A percentile compares a stretch with the other conserved stretches of the same genome.
Evolutionary conservation across 2,797 vertebrate species (phyloP).

Genomic region (Pteronotus mesoamericanus): DNA sequence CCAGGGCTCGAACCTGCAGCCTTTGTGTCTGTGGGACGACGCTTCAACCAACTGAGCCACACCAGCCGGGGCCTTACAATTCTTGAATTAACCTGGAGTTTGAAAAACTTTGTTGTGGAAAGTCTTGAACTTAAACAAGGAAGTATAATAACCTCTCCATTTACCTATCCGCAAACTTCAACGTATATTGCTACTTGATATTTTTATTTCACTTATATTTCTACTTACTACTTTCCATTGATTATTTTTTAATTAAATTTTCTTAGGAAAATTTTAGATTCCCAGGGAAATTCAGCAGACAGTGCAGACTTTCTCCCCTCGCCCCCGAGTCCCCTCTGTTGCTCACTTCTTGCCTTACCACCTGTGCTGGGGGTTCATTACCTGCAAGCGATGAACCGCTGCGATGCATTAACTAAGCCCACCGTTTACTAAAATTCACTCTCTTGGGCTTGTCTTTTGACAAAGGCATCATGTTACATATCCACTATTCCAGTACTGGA

Average conservation of each 20-base stretch:
- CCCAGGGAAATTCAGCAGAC: neutral
- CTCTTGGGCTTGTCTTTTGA: neutral
- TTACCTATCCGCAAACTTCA: no score
- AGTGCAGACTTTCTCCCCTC: no score
- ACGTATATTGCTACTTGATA: neutral
- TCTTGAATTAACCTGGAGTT: neutral
- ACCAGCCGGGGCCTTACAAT: no score
- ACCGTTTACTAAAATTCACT: neutral
- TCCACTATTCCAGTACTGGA: neutral
- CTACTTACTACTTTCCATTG: neutral
- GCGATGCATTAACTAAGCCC: fast-evolving
- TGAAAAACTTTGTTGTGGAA: neutral
- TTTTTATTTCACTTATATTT: neutral
- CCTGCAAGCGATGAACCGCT: fast-evolving
- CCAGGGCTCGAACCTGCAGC: no score
- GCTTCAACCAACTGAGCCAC: neutral
- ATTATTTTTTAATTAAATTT: neutral
- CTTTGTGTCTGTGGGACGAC: neutral
- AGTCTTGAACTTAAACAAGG: neutral
- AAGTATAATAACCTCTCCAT: neutral
- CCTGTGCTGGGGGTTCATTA: neutral
- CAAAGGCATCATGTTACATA: fast-evolving
- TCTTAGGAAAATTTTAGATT: neutral
- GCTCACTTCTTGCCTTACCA: neutral
- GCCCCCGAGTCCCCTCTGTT: no score